Percentiles rank a stretch among this genome's conserved stretches.
Evolutionary conservation across 1,140 invertebrate genomes (phyloP).

Genomic region (Ceratina calcarata): DNA sequence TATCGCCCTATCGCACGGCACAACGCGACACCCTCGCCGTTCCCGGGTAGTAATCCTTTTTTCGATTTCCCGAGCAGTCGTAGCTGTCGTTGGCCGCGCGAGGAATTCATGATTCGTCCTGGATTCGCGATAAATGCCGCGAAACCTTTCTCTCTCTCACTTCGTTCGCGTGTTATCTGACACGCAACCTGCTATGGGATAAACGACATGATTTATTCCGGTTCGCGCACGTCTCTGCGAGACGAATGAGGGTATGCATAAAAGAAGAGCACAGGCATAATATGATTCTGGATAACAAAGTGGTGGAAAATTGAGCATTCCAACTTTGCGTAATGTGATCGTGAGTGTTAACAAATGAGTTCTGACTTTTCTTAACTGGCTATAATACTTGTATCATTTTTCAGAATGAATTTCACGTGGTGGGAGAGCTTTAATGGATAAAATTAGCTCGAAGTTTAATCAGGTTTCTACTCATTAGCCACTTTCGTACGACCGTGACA

Average conservation of each 20-base stretch:
- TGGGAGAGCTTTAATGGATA: too few species aligned
- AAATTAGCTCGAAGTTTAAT: background rate
- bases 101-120: slow-evolving; percentile 16
- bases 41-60: background rate
- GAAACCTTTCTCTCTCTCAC: background rate
- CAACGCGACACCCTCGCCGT: background rate
- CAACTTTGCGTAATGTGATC: background rate
- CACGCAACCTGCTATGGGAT: background rate
- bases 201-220: slow-evolving; percentile 46
- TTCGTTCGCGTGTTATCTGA: slow-evolving; percentile 11
- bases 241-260: slow-evolving; percentile 21
- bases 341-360: too few species aligned
- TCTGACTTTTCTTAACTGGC: too few species aligned
- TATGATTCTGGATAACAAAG: background rate
- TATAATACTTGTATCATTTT: too few species aligned
- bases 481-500: background rate
- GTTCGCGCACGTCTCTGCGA: background rate
- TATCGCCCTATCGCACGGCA: background rate
- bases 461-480: slow-evolving; percentile 1
- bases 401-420: too few species aligned
- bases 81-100: background rate
- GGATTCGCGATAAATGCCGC: background rate
- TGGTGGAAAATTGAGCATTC: background rate
- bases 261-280: background rate
- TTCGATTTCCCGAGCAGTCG: background rate